Percentiles rank a stretch among this genome's conserved stretches.
phyloP scores from a whole-genome alignment of 2,888 invertebrate species.

The Falcaria lacertinaria region DNA sequence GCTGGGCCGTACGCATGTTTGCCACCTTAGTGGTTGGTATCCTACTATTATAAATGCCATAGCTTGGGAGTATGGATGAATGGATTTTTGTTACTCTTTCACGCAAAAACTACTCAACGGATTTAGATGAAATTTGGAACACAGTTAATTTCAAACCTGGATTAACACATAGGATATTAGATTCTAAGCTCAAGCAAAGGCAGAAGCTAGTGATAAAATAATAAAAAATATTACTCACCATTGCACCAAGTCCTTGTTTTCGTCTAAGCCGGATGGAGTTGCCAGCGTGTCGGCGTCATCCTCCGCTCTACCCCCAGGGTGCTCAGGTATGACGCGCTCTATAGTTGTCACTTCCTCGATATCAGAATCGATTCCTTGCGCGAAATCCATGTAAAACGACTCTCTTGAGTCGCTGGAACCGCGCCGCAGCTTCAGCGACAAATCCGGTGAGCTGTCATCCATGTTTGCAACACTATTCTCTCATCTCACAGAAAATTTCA shows the following conservation, averaged over 20 bases:
- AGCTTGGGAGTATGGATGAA: no score
- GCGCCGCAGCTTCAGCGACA: conserved; percentile 90
- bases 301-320: conserved; percentile 65
- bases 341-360: conserved; percentile 91
- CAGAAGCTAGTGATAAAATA: no score
- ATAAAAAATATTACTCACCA: conserved; percentile 46
- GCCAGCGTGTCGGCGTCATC: conserved; percentile 72
- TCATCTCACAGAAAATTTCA: conserved; percentile 25
- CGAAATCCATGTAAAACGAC: conserved; percentile 94
- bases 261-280: conserved; percentile 73
- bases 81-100: no score
- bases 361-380: conserved; percentile 93
- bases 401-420: conserved; percentile 93
- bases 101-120: no score
- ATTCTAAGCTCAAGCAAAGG: not conserved
- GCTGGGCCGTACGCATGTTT: no score
- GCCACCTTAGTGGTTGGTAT: no score
- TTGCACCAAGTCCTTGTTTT: conserved; percentile 68
- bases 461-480: conserved; percentile 43
- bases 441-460: conserved; percentile 91
- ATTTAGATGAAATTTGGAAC: no score
- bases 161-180: not conserved
- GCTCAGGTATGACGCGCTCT: conserved; percentile 77
- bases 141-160: no score
- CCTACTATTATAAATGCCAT: no score